These are phyloP conservation scores for Eupithecia subumbrata DNA, from an alignment of 2,888 invertebrate species.

Conservation along the genomic window DNA sequence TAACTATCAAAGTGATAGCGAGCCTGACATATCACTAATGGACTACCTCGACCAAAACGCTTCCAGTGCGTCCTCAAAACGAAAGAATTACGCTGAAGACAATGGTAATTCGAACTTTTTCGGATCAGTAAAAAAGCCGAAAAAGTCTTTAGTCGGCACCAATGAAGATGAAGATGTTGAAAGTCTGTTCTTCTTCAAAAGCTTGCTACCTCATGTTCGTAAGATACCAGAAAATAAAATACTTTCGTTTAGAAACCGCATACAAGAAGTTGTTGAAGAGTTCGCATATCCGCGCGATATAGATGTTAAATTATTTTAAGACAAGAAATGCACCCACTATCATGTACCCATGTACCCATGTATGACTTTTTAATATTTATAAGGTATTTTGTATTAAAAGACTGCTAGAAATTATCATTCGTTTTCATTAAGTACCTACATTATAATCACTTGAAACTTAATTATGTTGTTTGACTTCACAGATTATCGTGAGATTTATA, in stretches of 20 bases:
- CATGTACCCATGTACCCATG: background rate
- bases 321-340: background rate
- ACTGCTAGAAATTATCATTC: slow-evolving; percentile 1
- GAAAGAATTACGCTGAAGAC: slow-evolving; percentile 23
- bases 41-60: slow-evolving; percentile 26
- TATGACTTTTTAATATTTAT: background rate
- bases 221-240: slow-evolving; percentile 36
- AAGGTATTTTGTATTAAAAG: background rate
- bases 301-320: slow-evolving; percentile 28
- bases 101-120: slow-evolving; percentile 20
- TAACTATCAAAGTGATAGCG: slow-evolving; percentile 24
- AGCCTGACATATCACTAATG: slow-evolving; percentile 25
- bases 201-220: slow-evolving; percentile 38
- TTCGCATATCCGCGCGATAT: slow-evolving; percentile 32
- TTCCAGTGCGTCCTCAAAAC: slow-evolving; percentile 22
- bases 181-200: slow-evolving; percentile 38
- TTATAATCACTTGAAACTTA: background rate
- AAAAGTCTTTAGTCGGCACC: slow-evolving; percentile 9
- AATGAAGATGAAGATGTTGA: slow-evolving; percentile 32
- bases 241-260: slow-evolving; percentile 34
- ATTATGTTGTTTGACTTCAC: too few species aligned
- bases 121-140: slow-evolving; percentile 15
- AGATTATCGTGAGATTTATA: too few species aligned
- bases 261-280: slow-evolving; percentile 35
- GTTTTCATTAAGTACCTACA: background rate